Base-by-base conservation (phyloP, 2,888 invertebrate species). In the Dichetophora obliterata region DNA sequence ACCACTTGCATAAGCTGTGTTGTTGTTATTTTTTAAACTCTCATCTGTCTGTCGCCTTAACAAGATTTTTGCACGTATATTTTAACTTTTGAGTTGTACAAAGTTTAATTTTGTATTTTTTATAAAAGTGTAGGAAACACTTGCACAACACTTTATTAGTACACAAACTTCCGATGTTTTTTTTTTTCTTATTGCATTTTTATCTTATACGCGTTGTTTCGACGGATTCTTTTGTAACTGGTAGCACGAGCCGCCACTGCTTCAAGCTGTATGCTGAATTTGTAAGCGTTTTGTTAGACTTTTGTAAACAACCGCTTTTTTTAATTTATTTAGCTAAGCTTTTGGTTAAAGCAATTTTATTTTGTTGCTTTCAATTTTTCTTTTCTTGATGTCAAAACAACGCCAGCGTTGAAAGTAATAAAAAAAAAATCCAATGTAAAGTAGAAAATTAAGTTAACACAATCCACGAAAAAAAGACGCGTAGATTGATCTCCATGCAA, bases 241-340 rank as follows among this genome's bases (percentile, higher is more conserved):
- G 16, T 71, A 37, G 14, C 37, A 43, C 4, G 50, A 11, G 14
- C 74, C 19, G 14, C 74, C 19, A 24, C 66, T 24, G 63, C 2
- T 61, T 66, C 16, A 66, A 37, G 22, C 54, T 54, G 52, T 50
- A 63, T 34, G 63, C 65, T 63, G 14, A 22, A 8, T 70, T 50
- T 19, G 70, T 71, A 43, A 43, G 43, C 11, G 11, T 43, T 43
- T 43, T 43, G 43, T 43, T 6, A 37, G 8, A 37, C 37, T 71
- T 66, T 48, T 24, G 72, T n/a, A 24, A 37, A 54, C 31, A 74
- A 74, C 74, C 74, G 66, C 66, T 74, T 73, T 73, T 43, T 43
- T 19, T 31, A 34, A 61, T 50, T 65, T 54, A 66, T 54, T 71
- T 71, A 22, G 72, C 48, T 48, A 14, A 52, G 52, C 61, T 72